Conservation (phyloP, 1,140 invertebrate species). For the Bombus superbus region DNA sequence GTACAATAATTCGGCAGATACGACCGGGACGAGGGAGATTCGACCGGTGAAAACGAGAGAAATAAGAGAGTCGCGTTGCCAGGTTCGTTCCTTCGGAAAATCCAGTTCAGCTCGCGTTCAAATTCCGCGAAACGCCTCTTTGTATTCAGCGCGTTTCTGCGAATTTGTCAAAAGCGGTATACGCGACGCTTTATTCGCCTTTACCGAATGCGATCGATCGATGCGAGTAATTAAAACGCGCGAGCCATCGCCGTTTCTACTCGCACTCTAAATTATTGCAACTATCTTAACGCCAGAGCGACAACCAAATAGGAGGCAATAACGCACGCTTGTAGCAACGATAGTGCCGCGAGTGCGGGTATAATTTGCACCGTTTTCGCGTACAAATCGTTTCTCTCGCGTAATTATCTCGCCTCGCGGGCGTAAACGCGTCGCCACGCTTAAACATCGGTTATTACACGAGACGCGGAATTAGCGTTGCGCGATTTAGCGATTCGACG, state of each 20-base stretch:
- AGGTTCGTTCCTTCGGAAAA: neutral
- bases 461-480: neutral
- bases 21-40: no score
- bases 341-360: neutral
- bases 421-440: no score
- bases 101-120: neutral
- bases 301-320: neutral
- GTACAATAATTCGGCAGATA: no score
- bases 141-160: neutral
- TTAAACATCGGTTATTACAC: neutral
- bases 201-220: neutral
- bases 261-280: neutral
- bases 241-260: neutral
- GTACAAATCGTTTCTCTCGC: no score
- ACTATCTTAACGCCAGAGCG: neutral
- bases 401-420: neutral
- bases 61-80: no score
- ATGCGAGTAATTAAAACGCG: neutral
- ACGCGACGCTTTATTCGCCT: neutral
- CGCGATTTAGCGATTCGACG: no score
- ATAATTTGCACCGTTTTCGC: conserved; percentile 11
- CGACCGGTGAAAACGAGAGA: no score
- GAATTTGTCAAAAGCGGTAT: neutral
- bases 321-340: neutral
- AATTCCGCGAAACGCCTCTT: neutral